A percentile compares a stretch with the other conserved stretches of the same genome.
Conservation (phyloP, 2,113 vertebrate species). For the Eira barbara region DNA sequence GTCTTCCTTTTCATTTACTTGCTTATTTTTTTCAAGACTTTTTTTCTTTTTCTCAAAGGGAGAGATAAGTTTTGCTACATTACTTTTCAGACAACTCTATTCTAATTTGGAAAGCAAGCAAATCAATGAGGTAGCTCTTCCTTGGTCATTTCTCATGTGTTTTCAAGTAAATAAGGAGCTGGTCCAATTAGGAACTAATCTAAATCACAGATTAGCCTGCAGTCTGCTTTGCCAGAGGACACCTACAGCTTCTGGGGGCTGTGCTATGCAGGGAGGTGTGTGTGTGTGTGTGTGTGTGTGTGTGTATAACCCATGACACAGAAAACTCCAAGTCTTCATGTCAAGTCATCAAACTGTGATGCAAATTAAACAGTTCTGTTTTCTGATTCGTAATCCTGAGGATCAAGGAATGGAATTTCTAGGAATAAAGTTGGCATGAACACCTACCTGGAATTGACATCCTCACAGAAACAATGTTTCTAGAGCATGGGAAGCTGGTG, state of each 20-base stretch:
- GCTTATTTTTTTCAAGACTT: neutral
- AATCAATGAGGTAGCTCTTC: neutral
- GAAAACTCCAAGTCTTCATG: neutral
- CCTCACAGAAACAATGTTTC: neutral
- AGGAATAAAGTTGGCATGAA: neutral
- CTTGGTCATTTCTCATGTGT: neutral
- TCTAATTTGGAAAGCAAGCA: neutral
- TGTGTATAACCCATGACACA: too few species aligned
- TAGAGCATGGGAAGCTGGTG: neutral
- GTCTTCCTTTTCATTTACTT: neutral
- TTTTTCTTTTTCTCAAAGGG: neutral
- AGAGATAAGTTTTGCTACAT: neutral
- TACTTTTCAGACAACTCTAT: neutral
- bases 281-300: neutral
- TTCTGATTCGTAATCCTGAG: neutral
- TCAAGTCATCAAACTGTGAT: neutral
- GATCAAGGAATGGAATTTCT: neutral
- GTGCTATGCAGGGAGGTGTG: neutral
- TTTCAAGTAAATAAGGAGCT: neutral
- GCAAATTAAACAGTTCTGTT: neutral
- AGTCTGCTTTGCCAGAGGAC: neutral
- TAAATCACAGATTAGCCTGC: neutral
- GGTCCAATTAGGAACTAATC: neutral
- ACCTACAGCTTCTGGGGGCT: neutral
- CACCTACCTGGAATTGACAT: neutral